A percentile compares a stretch with the other conserved stretches of the same genome.
Evolutionary conservation across 2,797 vertebrate species (phyloP).

Genomic region (Micropoecilia bifurca): DNA sequence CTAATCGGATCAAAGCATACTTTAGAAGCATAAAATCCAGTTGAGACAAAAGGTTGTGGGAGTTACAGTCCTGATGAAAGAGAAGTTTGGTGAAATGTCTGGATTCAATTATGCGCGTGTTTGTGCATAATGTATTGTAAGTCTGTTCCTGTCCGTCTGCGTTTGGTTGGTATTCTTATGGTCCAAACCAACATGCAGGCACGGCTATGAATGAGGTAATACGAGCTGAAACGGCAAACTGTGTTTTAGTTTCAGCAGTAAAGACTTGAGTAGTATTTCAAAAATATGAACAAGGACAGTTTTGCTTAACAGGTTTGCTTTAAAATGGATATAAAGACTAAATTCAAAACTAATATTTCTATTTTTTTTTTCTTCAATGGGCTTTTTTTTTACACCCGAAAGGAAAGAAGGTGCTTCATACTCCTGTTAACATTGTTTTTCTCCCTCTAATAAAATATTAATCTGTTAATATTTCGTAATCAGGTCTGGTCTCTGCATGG

Average conservation of each 20-base stretch:
- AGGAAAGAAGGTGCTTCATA: conserved; percentile 15
- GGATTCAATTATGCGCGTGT: conserved; percentile 45
- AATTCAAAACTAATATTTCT: not conserved
- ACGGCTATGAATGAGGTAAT: not conserved
- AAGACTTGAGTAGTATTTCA: no score
- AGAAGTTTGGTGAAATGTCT: conserved; percentile 53
- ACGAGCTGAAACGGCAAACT: conserved; percentile 1
- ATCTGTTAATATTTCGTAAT: conserved; percentile 18
- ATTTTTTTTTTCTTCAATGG: not conserved
- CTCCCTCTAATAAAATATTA: conserved; percentile 8
- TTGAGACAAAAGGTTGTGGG: conserved; percentile 65
- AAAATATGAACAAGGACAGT: not conserved
- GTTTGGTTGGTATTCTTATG: conserved; percentile 15
- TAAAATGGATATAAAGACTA: no score
- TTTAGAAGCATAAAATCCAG: conserved; percentile 58
- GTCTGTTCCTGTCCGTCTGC: conserved; percentile 16
- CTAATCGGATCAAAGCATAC: conserved; percentile 71
- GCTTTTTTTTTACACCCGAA: not conserved
- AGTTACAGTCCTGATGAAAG: conserved; percentile 55
- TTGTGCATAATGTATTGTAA: conserved; percentile 3
- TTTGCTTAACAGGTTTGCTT: no score
- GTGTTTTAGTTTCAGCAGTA: not conserved
- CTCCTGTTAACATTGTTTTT: conserved; percentile 13
- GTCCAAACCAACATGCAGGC: conserved; percentile 20
- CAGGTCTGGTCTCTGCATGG: not conserved